Percentiles rank a stretch among this genome's conserved stretches.
These are phyloP conservation scores for Philaethria dido DNA, from an alignment of 2,888 invertebrate species.

Conservation along the genomic window DNA sequence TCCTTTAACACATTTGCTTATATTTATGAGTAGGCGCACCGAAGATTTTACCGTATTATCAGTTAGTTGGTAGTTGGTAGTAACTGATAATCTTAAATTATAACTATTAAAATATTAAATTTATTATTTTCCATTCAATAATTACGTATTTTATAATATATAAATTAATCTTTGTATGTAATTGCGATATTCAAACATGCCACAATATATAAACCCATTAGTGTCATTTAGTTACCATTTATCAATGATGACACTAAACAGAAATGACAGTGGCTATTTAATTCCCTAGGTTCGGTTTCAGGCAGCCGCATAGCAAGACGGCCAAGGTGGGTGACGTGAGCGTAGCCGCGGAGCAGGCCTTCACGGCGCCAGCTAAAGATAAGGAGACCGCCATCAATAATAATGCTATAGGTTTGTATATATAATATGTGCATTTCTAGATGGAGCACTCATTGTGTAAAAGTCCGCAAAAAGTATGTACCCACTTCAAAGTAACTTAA, in stretches of 20 bases:
- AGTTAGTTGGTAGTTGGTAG: too few species aligned
- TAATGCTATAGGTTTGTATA: conserved; percentile 72
- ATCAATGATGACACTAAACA: conserved; percentile 23
- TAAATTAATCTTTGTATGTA: too few species aligned
- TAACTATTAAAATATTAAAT: background rate
- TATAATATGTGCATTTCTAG: background rate
- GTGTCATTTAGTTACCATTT: conserved; percentile 15
- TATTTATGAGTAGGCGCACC: background rate
- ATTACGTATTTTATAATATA: too few species aligned
- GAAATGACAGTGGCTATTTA: conserved; percentile 45
- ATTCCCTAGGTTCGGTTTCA: conserved; percentile 87
- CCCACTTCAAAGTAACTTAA: background rate
- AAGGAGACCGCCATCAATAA: conserved; percentile 81
- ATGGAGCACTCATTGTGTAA: background rate
- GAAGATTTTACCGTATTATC: background rate
- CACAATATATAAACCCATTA: conserved; percentile 3
- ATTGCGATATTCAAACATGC: background rate
- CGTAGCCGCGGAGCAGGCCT: conserved; percentile 73
- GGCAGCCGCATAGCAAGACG: conserved; percentile 86
- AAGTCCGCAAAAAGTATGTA: too few species aligned
- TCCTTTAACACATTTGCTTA: conserved; percentile 1
- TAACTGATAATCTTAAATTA: background rate
- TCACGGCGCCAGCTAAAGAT: conserved; percentile 70
- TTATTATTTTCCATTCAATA: background rate
- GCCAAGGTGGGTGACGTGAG: conserved; percentile 87